Percentiles rank a stretch among this genome's conserved stretches.
Conservation (phyloP, 37 sponge, comb jelly and placozoan genomes). For the Lycopodina hypogea region DNA sequence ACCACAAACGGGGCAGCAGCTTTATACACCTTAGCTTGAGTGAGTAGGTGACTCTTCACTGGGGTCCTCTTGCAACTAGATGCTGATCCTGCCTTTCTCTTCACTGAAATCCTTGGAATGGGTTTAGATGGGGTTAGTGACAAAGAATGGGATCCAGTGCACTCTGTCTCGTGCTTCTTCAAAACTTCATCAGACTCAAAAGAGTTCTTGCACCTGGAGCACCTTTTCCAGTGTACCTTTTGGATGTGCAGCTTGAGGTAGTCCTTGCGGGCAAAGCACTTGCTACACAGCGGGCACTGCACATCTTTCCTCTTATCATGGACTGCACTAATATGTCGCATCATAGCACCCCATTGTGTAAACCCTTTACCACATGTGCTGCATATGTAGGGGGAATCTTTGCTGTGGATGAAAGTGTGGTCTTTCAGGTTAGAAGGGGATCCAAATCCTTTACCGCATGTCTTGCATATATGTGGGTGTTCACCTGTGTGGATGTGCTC, state of each 20-base stretch:
- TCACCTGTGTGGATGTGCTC: constrained; percentile 37
- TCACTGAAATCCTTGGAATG: neutral
- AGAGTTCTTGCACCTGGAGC: constrained; percentile 15
- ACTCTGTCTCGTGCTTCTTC: neutral
- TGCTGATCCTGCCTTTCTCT: neutral
- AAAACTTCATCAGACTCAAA: neutral
- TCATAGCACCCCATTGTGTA: constrained; percentile 35
- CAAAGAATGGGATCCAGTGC: neutral
- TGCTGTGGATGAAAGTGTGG: constrained; percentile 25
- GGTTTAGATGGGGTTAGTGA: neutral
- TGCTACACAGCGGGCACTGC: constrained; percentile 8
- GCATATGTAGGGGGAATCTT: constrained; percentile 32
- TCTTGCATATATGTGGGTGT: neutral
- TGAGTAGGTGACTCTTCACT: too few relatives aligned
- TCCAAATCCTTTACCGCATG: constrained; percentile 37
- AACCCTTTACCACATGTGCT: constrained; percentile 33
- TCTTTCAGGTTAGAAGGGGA: constrained; percentile 28
- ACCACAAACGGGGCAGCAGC: neutral
- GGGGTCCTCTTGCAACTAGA: too few relatives aligned
- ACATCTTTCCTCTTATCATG: constrained; percentile 34
- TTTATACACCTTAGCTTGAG: constrained; percentile 11
- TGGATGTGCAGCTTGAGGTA: constrained; percentile 34
- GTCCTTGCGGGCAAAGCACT: constrained; percentile 44
- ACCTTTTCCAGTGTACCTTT: constrained; percentile 31
- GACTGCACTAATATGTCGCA: constrained; percentile 29